Conservation (phyloP, 1,140 invertebrate genomes). For the Saccostrea cuccullata region DNA sequence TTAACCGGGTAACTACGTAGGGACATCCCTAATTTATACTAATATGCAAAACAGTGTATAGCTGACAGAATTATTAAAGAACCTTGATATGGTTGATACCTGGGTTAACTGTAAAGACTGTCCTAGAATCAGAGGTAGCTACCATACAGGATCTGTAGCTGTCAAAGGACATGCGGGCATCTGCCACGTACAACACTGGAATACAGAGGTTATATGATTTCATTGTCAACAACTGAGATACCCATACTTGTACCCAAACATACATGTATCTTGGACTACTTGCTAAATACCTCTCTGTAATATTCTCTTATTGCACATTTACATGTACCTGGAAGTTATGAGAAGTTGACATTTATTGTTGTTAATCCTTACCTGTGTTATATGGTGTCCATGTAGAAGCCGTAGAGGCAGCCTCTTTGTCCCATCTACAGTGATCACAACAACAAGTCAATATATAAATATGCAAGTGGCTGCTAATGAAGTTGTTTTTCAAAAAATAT, state of each 20-base stretch:
- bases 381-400: constrained; percentile 59
- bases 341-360: not conserved
- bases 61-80: no score
- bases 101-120: constrained; percentile 61
- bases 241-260: no score
- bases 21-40: no score
- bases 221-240: no score
- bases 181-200: constrained; percentile 75
- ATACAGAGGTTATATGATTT: constrained; percentile 31
- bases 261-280: no score
- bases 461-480: no score
- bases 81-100: no score
- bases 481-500: no score
- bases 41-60: no score
- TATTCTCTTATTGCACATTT: not conserved
- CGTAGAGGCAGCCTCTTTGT: constrained; percentile 26
- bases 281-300: no score
- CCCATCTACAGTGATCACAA: constrained; percentile 11
- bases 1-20: no score
- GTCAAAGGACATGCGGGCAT: constrained; percentile 73
- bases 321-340: not conserved
- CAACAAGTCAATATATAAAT: no score
- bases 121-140: constrained; percentile 71
- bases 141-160: constrained; percentile 71
- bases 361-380: constrained; percentile 62